phyloP scores from a whole-genome alignment of 2,888 invertebrate genomes.

The Ypsolopha scabrella region DNA sequence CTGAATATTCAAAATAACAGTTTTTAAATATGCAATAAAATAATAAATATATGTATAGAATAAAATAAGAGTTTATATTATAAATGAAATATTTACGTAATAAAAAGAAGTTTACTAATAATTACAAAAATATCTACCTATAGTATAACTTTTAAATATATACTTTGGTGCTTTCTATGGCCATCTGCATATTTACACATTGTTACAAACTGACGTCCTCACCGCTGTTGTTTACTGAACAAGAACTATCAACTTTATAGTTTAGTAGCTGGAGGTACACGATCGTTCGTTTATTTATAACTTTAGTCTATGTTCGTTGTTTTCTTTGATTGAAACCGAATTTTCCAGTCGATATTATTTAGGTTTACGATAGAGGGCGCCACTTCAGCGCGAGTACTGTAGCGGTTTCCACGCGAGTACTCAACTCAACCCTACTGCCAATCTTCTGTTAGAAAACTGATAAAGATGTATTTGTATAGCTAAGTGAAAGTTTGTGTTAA shows the following conservation, averaged over 20 bases:
- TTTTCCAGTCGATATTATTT: conserved; percentile 51
- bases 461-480: conserved; percentile 24
- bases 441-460: conserved; percentile 47
- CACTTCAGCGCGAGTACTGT: too few species aligned
- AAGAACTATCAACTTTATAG: background rate
- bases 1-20: conserved; percentile 46
- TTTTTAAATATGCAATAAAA: conserved; percentile 56
- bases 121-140: conserved; percentile 42
- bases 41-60: conserved; percentile 29
- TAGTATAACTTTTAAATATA: conserved; percentile 44
- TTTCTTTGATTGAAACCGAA: conserved; percentile 32
- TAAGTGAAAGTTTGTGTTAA: conserved; percentile 26
- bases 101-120: conserved; percentile 24
- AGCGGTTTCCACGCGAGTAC: conserved; percentile 35
- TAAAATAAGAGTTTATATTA: conserved; percentile 61
- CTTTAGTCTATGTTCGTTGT: conserved; percentile 11
- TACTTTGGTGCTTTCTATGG: conserved; percentile 58
- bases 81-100: conserved; percentile 55
- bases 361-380: conserved; percentile 26
- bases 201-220: conserved; percentile 47
- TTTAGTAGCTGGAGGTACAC: conserved; percentile 19
- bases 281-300: conserved; percentile 31
- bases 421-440: conserved; percentile 66
- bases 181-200: conserved; percentile 56
- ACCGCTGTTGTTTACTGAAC: conserved; percentile 29